These are phyloP conservation scores for Oreamnos americanus DNA, from an alignment of 2,113 vertebrate genomes.

Conservation along the genomic window DNA sequence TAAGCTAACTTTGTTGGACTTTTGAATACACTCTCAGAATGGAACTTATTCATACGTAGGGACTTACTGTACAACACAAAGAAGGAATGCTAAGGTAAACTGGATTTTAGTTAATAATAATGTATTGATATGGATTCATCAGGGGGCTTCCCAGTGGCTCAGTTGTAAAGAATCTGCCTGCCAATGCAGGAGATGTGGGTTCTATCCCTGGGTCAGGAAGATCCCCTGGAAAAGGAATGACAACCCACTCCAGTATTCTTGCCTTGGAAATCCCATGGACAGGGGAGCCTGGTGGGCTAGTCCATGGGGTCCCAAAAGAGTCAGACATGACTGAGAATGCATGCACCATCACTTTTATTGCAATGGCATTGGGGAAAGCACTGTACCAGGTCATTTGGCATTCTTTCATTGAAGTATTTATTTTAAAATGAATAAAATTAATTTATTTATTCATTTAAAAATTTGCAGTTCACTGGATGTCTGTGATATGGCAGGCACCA, in stretches of 20 bases:
- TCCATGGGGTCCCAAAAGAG: background rate
- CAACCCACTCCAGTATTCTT: background rate
- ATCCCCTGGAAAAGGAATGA: background rate
- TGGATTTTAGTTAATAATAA: background rate
- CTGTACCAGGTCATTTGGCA: background rate
- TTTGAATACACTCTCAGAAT: background rate
- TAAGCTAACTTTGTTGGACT: background rate
- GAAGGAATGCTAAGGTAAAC: background rate
- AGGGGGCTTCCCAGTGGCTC: background rate
- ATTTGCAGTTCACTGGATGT: background rate
- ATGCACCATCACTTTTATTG: background rate
- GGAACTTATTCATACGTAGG: background rate
- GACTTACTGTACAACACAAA: background rate
- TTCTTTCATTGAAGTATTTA: background rate
- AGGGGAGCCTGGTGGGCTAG: background rate
- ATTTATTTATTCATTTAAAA: background rate
- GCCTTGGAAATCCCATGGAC: background rate
- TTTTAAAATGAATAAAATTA: background rate
- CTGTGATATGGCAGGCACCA: background rate
- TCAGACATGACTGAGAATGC: background rate
- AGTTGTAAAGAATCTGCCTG: background rate
- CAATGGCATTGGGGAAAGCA: background rate
- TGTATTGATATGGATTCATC: background rate
- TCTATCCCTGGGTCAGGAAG: background rate
- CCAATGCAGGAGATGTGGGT: background rate